Percentiles rank a stretch among this genome's conserved stretches.
phyloP scores from a whole-genome alignment of 2,797 vertebrate species.

The Megalops cyprinoides region DNA sequence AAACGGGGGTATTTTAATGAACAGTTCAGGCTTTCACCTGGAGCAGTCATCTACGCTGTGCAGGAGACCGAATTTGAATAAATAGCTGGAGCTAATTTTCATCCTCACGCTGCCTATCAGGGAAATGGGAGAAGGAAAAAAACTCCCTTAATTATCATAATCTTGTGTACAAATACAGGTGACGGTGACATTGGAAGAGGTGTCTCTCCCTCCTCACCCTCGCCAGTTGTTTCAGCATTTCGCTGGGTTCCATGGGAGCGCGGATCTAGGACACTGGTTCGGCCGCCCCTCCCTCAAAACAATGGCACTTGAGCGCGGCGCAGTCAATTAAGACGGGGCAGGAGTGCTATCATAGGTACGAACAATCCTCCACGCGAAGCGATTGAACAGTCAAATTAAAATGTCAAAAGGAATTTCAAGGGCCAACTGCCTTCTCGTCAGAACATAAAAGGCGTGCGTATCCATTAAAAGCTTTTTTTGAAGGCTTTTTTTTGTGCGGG shows the following conservation, averaged over 20 bases:
- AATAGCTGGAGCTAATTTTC: constrained; percentile 27
- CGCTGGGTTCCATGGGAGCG: not conserved
- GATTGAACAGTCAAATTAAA: constrained; percentile 45
- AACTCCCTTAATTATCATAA: constrained; percentile 21
- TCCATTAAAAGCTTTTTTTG: constrained; percentile 39
- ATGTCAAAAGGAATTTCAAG: constrained; percentile 48
- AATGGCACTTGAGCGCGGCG: constrained; percentile 30
- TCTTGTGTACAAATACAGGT: constrained; percentile 38
- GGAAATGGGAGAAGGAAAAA: not conserved
- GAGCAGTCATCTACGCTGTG: constrained; percentile 43
- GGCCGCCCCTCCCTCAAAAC: not conserved
- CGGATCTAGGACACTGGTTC: not conserved
- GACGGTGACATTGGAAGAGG: constrained; percentile 29
- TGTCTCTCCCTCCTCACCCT: not conserved
- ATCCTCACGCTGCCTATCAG: constrained; percentile 20
- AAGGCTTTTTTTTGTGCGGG: constrained; percentile 26
- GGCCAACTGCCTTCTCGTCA: constrained; percentile 32
- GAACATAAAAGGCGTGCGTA: constrained; percentile 41
- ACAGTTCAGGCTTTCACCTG: constrained; percentile 50
- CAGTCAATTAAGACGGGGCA: constrained; percentile 35
- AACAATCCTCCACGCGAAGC: constrained; percentile 39
- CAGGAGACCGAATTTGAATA: constrained; percentile 43
- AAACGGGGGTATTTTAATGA: constrained; percentile 61
- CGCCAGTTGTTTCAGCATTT: constrained; percentile 8
- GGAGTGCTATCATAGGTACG: constrained; percentile 27